Evolutionary conservation across 1,140 invertebrate genomes (phyloP).

Genomic region (Polypedilum vanderplanki): DNA sequence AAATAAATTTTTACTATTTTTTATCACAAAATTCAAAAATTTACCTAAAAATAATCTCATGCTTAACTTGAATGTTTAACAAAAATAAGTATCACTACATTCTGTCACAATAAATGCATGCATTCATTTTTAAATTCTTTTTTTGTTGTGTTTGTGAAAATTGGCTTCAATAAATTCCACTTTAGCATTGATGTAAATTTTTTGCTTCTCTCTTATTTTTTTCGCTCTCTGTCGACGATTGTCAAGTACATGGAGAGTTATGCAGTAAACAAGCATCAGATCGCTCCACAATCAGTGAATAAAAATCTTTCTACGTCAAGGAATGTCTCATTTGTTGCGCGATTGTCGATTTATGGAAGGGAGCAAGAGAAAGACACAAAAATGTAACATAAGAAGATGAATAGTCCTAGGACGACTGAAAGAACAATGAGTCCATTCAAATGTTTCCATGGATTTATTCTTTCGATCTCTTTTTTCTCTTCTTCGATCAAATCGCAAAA

Average conservation of each 20-base stretch:
- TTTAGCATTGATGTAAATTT: neutral
- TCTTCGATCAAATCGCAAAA: neutral
- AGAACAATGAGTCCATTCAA: constrained; percentile 28
- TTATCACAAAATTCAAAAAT: too few species aligned
- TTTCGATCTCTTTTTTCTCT: neutral
- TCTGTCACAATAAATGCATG: constrained; percentile 23
- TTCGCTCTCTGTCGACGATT: neutral
- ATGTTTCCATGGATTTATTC: constrained; percentile 14
- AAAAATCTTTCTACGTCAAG: constrained; percentile 27
- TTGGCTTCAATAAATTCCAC: constrained; percentile 1
- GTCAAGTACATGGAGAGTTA: neutral
- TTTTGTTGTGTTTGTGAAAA: constrained; percentile 3
- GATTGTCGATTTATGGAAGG: neutral
- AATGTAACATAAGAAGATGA: neutral
- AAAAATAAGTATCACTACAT: constrained; percentile 27
- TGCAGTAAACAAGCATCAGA: neutral
- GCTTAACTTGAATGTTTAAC: neutral
- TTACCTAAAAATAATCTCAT: too few species aligned
- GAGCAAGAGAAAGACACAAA: neutral
- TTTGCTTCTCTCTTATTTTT: neutral
- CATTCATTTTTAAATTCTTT: neutral
- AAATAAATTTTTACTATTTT: too few species aligned
- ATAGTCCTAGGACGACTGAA: constrained; percentile 10
- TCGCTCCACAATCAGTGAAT: constrained; percentile 20
- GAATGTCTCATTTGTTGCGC: constrained; percentile 26